These are phyloP conservation scores for Gambusia yucatana DNA, from an alignment of 2,797 vertebrate species.

Conservation along the genomic window DNA sequence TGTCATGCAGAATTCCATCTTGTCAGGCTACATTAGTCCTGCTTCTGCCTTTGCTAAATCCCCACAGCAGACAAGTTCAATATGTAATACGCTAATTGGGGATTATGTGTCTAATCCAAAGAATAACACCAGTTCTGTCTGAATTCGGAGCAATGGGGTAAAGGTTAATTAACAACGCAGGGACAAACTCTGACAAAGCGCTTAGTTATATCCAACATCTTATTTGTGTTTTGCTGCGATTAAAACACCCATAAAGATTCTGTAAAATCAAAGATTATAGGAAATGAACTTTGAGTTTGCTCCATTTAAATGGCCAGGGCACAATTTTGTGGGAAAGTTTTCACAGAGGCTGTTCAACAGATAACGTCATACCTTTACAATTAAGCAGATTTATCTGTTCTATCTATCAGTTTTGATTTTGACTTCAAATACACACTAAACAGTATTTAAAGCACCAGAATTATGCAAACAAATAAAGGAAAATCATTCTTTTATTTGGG, in stretches of 20 bases:
- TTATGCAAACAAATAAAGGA: not conserved
- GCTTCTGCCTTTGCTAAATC: conserved; percentile 43
- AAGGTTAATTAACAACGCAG: conserved; percentile 43
- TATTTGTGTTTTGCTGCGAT: not conserved
- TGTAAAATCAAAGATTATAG: not conserved
- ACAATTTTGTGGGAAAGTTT: not conserved
- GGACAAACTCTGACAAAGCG: not conserved
- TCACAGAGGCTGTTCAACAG: not conserved
- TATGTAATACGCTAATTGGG: conserved; percentile 47
- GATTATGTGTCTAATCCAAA: conserved; percentile 60
- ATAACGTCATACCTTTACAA: not conserved
- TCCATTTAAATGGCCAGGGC: not conserved
- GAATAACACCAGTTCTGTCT: conserved; percentile 32
- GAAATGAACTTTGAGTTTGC: not conserved
- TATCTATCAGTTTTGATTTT: not conserved
- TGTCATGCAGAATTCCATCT: conserved; percentile 33
- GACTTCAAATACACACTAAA: not conserved
- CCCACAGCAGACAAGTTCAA: conserved; percentile 43
- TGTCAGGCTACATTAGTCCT: conserved; percentile 44
- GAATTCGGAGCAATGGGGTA: not conserved
- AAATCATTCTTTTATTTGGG: not conserved
- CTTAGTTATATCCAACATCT: not conserved
- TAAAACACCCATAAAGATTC: not conserved
- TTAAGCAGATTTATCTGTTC: not conserved
- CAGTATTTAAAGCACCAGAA: not conserved